Conservation (phyloP, 1,140 invertebrate genomes). For the Adoxophyes honmai region DNA sequence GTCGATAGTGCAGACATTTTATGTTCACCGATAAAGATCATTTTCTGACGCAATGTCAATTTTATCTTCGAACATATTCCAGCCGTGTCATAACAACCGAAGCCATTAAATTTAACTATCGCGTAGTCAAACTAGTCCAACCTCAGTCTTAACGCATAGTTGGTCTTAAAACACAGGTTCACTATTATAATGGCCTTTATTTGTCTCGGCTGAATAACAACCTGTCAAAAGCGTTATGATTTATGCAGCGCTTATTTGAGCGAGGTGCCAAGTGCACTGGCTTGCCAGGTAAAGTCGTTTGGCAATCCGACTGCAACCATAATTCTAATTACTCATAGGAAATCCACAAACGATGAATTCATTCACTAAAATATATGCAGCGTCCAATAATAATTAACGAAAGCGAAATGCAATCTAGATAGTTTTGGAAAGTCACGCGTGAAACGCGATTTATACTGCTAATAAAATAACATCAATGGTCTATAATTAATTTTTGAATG, state of each 20-base stretch:
- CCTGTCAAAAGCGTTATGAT: conserved; percentile 36
- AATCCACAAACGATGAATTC: background rate
- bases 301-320: conserved; percentile 24
- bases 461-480: background rate
- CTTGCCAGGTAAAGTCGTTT: conserved; percentile 31
- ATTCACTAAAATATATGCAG: background rate
- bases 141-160: background rate
- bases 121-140: background rate
- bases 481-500: background rate
- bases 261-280: conserved; percentile 38
- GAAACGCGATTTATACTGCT: background rate
- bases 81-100: conserved; percentile 8
- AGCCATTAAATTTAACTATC: conserved; percentile 13
- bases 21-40: conserved; percentile 1
- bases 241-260: conserved; percentile 34
- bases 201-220: conserved; percentile 39
- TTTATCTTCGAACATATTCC: conserved; percentile 6
- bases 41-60: background rate
- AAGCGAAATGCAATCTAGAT: background rate
- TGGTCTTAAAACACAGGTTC: conserved; percentile 5
- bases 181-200: conserved; percentile 34
- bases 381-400: background rate
- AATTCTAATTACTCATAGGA: background rate
- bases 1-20: conserved; percentile 10
- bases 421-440: conserved; percentile 5